phyloP scores from a whole-genome alignment of 1,140 invertebrate genomes.

The Bemisia tabaci region DNA sequence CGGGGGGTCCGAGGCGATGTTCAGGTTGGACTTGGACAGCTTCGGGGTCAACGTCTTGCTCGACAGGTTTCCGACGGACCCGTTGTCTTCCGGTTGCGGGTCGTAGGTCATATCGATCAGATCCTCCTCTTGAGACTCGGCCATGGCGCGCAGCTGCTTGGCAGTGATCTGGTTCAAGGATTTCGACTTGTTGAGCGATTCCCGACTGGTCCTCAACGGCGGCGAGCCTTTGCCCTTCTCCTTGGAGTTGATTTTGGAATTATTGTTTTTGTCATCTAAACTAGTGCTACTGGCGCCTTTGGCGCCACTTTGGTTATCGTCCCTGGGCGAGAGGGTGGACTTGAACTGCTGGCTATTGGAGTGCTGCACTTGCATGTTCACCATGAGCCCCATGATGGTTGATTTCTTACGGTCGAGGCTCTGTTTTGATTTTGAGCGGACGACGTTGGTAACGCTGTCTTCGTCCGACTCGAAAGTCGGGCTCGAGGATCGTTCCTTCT shows the following conservation, averaged over 20 bases:
- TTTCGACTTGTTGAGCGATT: not conserved
- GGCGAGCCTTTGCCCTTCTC: not conserved
- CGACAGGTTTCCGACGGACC: constrained; percentile 16
- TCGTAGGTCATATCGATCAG: not conserved
- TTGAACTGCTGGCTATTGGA: not conserved
- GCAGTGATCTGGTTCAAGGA: not conserved
- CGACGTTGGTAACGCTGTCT: constrained; percentile 41
- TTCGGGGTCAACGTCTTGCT: constrained; percentile 33
- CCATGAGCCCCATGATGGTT: constrained; percentile 7
- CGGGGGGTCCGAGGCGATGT: constrained; percentile 1
- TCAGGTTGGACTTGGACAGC: not conserved
- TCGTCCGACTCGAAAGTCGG: constrained; percentile 94
- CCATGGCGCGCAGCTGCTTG: not conserved
- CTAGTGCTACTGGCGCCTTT: not conserved
- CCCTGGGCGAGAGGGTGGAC: not conserved
- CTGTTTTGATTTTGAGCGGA: not conserved
- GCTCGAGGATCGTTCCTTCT: constrained; percentile 83
- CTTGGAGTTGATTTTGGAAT: not conserved
- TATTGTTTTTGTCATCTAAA: not conserved
- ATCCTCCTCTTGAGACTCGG: not conserved
- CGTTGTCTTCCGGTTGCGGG: not conserved
- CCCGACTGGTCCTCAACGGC: not conserved
- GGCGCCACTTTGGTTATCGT: not conserved
- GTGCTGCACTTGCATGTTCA: not conserved
- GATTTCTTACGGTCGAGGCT: not conserved